phyloP scores from a whole-genome alignment of 2,113 vertebrate genomes.

The Burhinus bistriatus region DNA sequence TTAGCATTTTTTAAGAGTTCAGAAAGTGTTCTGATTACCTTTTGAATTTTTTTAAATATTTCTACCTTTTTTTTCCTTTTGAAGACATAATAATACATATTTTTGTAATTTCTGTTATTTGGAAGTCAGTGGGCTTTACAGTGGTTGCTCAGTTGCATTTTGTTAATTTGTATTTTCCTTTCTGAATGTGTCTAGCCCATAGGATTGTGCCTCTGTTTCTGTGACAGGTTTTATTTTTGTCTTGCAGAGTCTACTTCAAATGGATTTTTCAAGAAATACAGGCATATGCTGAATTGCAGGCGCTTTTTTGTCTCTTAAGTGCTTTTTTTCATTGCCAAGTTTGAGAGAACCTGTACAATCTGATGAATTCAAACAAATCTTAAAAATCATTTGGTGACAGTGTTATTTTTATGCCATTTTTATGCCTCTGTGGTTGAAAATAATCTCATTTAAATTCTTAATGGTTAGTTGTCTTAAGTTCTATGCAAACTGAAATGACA shows the following conservation, averaged over 20 bases:
- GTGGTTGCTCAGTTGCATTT: neutral
- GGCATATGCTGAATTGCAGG: neutral
- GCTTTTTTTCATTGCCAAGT: neutral
- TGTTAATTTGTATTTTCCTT: neutral
- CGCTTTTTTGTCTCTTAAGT: neutral
- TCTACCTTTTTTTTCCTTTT: neutral
- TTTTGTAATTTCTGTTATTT: neutral
- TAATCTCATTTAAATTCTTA: neutral
- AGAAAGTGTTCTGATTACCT: neutral
- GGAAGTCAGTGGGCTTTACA: neutral
- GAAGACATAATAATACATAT: neutral
- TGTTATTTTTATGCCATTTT: neutral
- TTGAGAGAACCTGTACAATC: neutral
- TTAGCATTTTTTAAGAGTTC: neutral
- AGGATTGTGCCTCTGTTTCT: neutral
- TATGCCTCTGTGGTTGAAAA: neutral
- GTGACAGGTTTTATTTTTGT: neutral
- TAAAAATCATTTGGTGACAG: neutral
- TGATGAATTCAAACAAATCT: neutral
- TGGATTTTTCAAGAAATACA: neutral
- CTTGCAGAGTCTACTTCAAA: neutral
- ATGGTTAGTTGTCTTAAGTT: neutral
- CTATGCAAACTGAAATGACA: neutral
- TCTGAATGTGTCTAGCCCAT: neutral
- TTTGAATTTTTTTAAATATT: neutral